phyloP scores from a whole-genome alignment of 2,113 vertebrate genomes.

The Lycocorax pyrrhopterus region DNA sequence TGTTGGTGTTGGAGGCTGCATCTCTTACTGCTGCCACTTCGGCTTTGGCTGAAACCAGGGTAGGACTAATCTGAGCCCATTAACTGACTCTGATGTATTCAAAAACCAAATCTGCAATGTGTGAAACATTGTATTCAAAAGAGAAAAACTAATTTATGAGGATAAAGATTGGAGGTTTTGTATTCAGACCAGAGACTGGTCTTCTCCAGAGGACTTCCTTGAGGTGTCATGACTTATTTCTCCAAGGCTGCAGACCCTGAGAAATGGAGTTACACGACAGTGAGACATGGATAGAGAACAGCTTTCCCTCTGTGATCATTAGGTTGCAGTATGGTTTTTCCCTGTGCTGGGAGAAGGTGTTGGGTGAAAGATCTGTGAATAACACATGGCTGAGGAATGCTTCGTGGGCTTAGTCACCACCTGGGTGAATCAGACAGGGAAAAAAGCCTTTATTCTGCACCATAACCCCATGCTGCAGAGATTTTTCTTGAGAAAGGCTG shows the following conservation, averaged over 20 bases:
- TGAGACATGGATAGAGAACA: not conserved
- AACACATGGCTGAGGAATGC: not conserved
- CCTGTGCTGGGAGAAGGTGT: not conserved
- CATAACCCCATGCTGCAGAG: not conserved
- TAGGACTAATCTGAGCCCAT: not conserved
- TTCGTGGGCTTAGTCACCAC: not conserved
- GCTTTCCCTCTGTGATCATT: not conserved
- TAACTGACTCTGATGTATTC: not conserved
- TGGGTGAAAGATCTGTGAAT: not conserved
- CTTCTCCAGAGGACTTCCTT: not conserved
- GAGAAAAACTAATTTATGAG: not conserved
- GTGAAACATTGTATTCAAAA: not conserved
- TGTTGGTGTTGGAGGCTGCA: not conserved
- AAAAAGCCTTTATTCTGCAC: not conserved
- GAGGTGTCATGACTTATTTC: not conserved
- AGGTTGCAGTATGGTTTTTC: rapidly evolving
- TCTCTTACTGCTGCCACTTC: not conserved
- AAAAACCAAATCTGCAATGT: not conserved
- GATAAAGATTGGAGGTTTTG: not conserved
- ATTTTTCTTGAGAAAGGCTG: not conserved
- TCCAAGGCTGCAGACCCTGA: not conserved
- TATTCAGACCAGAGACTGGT: not conserved
- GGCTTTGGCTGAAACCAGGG: not conserved
- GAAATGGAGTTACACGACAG: rapidly evolving
- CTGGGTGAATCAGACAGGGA: not conserved